These are phyloP conservation scores for Tragelaphus eurycerus DNA, from an alignment of 2,797 vertebrate genomes.

Conservation along the genomic window DNA sequence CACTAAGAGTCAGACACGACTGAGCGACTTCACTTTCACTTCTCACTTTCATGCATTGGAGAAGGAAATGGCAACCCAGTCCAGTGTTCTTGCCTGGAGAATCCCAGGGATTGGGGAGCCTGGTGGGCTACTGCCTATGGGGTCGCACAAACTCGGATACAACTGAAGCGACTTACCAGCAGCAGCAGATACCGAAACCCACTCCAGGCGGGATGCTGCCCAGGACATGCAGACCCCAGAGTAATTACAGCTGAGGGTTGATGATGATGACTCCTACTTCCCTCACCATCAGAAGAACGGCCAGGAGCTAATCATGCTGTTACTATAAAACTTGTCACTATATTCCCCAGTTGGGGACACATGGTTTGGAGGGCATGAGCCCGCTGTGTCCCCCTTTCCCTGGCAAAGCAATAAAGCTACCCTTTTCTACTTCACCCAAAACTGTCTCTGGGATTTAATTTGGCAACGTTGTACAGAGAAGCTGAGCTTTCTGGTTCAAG, in stretches of 20 bases:
- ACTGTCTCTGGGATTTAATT: not conserved
- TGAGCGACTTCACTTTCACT: too few species aligned
- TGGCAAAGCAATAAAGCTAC: not conserved
- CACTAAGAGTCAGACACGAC: too few species aligned
- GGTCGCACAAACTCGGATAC: too few species aligned
- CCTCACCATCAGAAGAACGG: not conserved
- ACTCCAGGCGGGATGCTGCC: not conserved
- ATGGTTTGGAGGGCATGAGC: not conserved
- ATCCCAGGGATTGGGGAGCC: too few species aligned
- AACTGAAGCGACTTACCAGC: too few species aligned
- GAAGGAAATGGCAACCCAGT: too few species aligned
- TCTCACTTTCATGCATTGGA: too few species aligned
- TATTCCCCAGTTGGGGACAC: not conserved
- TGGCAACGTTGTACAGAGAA: not conserved
- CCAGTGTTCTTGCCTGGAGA: too few species aligned
- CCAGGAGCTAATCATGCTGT: not conserved
- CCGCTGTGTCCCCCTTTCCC: not conserved
- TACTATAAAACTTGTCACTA: not conserved
- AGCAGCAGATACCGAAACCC: not conserved
- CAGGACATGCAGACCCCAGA: not conserved
- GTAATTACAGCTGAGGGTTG: not conserved
- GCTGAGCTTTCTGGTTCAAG: not conserved
- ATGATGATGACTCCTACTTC: not conserved
- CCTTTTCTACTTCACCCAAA: not conserved
- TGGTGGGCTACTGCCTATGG: too few species aligned